A percentile compares a stretch with the other conserved stretches of the same genome.
Evolutionary conservation across 1,140 invertebrate genomes (phyloP).

Genomic region (Macrobrachium nipponense): DNA sequence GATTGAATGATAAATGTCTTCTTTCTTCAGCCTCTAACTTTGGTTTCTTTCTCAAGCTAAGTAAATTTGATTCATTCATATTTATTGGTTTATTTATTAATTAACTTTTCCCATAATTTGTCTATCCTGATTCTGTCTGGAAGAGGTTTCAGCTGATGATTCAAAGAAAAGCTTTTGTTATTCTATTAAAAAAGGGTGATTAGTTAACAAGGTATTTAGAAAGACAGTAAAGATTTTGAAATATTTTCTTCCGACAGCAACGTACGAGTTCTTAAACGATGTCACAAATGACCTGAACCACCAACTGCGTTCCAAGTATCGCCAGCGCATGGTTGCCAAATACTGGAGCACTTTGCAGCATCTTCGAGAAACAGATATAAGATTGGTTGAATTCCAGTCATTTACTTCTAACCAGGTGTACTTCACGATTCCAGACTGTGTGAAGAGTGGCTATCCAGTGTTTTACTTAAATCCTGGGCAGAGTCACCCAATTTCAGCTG

Average conservation of each 20-base stretch:
- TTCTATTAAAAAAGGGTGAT: neutral
- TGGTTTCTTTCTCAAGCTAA: too few species aligned
- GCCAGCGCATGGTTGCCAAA: constrained; percentile 78
- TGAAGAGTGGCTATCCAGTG: constrained; percentile 80
- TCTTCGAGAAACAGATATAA: constrained; percentile 78
- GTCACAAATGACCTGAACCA: constrained; percentile 80
- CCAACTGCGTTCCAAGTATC: constrained; percentile 77
- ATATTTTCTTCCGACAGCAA: constrained; percentile 71
- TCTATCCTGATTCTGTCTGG: too few species aligned
- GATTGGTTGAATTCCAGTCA: constrained; percentile 80
- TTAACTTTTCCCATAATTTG: too few species aligned
- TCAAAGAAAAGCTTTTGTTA: too few species aligned
- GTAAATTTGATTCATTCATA: too few species aligned
- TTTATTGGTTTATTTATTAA: too few species aligned
- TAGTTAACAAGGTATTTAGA: constrained; percentile 53
- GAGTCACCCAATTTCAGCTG: constrained; percentile 29
- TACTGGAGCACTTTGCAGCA: constrained; percentile 78
- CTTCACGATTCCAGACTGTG: constrained; percentile 79
- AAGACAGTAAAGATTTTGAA: constrained; percentile 66
- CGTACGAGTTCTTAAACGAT: constrained; percentile 85
- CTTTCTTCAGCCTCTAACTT: constrained; percentile 4
- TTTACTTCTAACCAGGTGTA: constrained; percentile 75
- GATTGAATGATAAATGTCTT: constrained; percentile 13
- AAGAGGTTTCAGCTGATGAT: constrained; percentile 47
- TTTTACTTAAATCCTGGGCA: constrained; percentile 75